phyloP scores from a whole-genome alignment of 64 coral and sea anemone species.

The Montipora capricornis region DNA sequence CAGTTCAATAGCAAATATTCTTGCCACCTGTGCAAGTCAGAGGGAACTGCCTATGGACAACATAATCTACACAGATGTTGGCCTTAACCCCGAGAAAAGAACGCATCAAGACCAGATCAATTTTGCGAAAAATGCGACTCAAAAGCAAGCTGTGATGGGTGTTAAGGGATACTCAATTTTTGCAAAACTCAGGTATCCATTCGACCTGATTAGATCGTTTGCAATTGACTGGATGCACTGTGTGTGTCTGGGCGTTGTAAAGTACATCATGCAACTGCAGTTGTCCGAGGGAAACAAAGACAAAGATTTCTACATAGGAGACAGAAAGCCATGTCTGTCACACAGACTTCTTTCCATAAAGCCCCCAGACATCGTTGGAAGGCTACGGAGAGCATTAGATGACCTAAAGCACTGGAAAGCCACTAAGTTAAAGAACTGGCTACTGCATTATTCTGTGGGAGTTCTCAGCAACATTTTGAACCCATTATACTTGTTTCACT shows the following conservation, averaged over 20 bases:
- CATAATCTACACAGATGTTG: constrained; percentile 63
- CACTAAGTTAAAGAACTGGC: constrained; percentile 74
- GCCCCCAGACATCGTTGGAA: constrained; percentile 55
- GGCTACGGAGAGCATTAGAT: constrained; percentile 24
- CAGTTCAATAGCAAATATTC: constrained; percentile 17
- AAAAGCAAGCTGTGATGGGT: constrained; percentile 52
- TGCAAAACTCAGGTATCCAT: constrained; percentile 27
- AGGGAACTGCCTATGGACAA: constrained; percentile 49
- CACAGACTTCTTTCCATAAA: constrained; percentile 51
- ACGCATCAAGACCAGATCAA: constrained; percentile 52
- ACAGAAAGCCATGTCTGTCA: neutral
- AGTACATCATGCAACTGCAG: constrained; percentile 40
- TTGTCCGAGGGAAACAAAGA: constrained; percentile 26
- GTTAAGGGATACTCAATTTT: constrained; percentile 65
- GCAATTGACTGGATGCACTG: constrained; percentile 72
- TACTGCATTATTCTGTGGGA: constrained; percentile 45
- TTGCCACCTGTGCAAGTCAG: constrained; percentile 68
- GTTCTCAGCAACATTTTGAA: constrained; percentile 14
- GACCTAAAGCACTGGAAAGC: constrained; percentile 74
- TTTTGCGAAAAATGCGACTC: constrained; percentile 56
- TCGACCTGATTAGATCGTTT: constrained; percentile 63
- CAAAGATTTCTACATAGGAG: constrained; percentile 41
- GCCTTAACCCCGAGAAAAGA: constrained; percentile 40
- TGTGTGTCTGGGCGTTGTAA: constrained; percentile 64
- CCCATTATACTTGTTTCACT: constrained; percentile 48